Base-by-base conservation (phyloP, 2,888 invertebrate genomes). In the Rotaria magnacalcarata region DNA sequence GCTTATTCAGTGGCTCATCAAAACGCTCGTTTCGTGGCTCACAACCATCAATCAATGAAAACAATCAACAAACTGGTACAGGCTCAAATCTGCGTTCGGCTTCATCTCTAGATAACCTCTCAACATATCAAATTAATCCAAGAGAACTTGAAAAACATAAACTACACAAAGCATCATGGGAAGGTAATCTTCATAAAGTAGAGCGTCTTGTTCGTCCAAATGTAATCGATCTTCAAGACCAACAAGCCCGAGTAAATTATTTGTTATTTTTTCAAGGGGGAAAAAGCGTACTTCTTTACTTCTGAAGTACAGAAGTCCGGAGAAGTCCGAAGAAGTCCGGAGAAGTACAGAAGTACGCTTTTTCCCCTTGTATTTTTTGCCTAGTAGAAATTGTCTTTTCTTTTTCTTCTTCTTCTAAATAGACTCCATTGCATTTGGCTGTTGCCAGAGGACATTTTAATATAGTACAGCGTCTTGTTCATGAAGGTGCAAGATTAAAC, bases 91-190 rank as follows among this genome's bases (percentile, higher is more conserved):
- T 27, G 16, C 84, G 52, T 16, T 7, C 52, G 16, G 10, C 50
- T 27, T 11, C 84, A 34, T 43, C 41, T 4, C n/a, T 56, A 10
- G 60, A 56, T 5, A 41, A 41, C 54, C 47, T 87, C 11, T 85
- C 87, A 84, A 90, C 90, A 67, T 91, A 90, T 88, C 89, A 89
- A 47, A 87, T 91, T 14, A 89, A 88, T 80, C 90, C 90, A 85
- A 91, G 91, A 87, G 90, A 91, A 86, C 88, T 91, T 84, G 88
- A 89, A 21, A 80, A 80, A 80, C 47, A 47, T 10, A 91, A 90
- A 88, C 88, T 91, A 34, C 91, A 91, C 88, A 90, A 90, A 88
- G 90, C 91, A 54, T 90, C 90, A 58, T 90, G 90, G 90, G 89
- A 87, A 75, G 90, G 90, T 10, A 90, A 91, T 87, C 74, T 90